Percentiles rank a stretch among this genome's conserved stretches.
These are phyloP conservation scores for Hydrozoanthus gracilis DNA, from an alignment of 92 coral and sea anemone genomes.

Conservation along the genomic window DNA sequence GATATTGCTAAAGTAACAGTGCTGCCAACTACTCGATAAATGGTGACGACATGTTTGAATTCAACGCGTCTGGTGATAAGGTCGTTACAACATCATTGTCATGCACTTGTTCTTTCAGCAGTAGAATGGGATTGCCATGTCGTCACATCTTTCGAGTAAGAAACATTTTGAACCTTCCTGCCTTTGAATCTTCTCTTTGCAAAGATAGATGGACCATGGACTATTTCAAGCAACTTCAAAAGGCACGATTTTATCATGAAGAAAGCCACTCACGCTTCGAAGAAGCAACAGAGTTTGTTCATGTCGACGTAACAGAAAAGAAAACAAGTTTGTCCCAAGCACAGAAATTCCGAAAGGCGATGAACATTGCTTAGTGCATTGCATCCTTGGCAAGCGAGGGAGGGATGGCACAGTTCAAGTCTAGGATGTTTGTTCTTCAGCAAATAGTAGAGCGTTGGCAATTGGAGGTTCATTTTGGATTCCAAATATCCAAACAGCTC, in stretches of 20 bases:
- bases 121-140: constrained; percentile 65
- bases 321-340: constrained; percentile 46
- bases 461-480: constrained; percentile 49
- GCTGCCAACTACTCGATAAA: neutral
- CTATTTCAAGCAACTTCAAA: constrained; percentile 25
- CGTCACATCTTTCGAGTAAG: constrained; percentile 67
- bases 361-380: constrained; percentile 54
- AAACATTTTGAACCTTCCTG: constrained; percentile 45
- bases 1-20: neutral
- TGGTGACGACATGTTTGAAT: neutral
- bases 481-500: neutral
- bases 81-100: neutral
- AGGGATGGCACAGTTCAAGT: constrained; percentile 62
- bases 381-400: constrained; percentile 71
- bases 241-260: constrained; percentile 56
- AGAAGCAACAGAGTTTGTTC: neutral
- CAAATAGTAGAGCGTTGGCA: constrained; percentile 56
- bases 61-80: neutral
- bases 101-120: constrained; percentile 58
- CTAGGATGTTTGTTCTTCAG: constrained; percentile 40
- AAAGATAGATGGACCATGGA: constrained; percentile 54
- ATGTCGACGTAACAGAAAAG: neutral
- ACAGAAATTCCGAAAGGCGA: constrained; percentile 55
- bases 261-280: neutral
- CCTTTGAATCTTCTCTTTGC: constrained; percentile 49